These are phyloP conservation scores for Benitochromis conjunctus DNA, from an alignment of 2,113 vertebrate genomes.

Conservation along the genomic window DNA sequence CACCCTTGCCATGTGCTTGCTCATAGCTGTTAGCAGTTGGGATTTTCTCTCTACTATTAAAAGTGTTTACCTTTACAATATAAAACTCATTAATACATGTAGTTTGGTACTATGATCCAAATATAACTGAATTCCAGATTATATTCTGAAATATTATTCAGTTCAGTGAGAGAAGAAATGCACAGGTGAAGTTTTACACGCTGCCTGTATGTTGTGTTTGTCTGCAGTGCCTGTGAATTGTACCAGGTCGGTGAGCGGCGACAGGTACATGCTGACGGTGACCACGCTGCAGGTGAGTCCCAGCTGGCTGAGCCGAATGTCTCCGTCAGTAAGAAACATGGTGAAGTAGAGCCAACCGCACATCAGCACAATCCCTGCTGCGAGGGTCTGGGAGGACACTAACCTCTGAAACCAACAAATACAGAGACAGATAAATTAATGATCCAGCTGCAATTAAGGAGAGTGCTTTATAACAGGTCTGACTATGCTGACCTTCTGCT, in stretches of 20 bases:
- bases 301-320: slow-evolving; percentile 71
- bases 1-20: not conserved
- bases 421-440: not conserved
- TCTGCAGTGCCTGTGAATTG: not conserved
- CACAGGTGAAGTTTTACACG: not conserved
- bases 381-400: slow-evolving; percentile 58
- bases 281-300: slow-evolving; percentile 88
- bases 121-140: not conserved
- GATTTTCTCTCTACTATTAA: not conserved
- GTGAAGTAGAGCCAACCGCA: slow-evolving; percentile 80
- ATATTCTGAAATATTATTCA: not conserved
- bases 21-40: not conserved
- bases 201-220: not conserved
- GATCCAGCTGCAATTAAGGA: not conserved
- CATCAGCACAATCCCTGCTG: slow-evolving; percentile 64
- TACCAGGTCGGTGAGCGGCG: slow-evolving; percentile 86
- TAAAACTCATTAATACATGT: not conserved
- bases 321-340: slow-evolving; percentile 50
- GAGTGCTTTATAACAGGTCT: not conserved
- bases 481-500: slow-evolving; percentile 73
- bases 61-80: not conserved
- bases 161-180: not conserved
- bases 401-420: slow-evolving; percentile 62
- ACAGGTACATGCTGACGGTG: slow-evolving; percentile 94
- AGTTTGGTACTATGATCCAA: not conserved